A percentile compares a stretch with the other conserved stretches of the same genome.
phyloP scores from a whole-genome alignment of 2,797 vertebrate species.

The Clarias platycephalus region DNA sequence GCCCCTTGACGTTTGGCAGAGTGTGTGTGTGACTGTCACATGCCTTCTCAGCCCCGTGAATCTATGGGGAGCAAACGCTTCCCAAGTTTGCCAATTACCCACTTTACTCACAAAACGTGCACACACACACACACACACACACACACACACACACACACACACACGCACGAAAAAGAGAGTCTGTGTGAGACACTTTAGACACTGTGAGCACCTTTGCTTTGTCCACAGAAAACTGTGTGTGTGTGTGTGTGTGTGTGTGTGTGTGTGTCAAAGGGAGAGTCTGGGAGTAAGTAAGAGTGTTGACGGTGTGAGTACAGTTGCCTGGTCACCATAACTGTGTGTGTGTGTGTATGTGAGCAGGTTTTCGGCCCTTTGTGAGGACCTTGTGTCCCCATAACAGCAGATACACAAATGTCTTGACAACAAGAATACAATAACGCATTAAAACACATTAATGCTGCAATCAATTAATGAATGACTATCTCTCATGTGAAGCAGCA shows the following conservation, averaged over 20 bases:
- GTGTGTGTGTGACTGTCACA: constrained; percentile 64
- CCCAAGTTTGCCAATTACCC: constrained; percentile 58
- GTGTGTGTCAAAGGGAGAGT: neutral
- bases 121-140: constrained; percentile 38
- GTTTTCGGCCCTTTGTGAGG: neutral
- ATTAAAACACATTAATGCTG: too few species aligned
- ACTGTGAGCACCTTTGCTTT: neutral
- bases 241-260: neutral
- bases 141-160: neutral
- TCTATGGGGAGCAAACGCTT: constrained; percentile 55
- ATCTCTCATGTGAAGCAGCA: too few species aligned
- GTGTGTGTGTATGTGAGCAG: neutral
- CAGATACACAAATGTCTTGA: neutral
- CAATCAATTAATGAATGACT: too few species aligned
- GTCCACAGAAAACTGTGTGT: neutral
- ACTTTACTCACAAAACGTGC: constrained; percentile 42
- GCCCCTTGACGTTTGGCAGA: constrained; percentile 65
- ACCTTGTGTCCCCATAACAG: neutral
- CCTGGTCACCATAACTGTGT: neutral
- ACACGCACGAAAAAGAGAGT: neutral
- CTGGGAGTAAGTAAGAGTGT: neutral
- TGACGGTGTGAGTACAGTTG: neutral
- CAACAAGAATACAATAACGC: too few species aligned
- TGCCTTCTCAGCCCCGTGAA: constrained; percentile 64
- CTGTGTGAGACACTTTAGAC: neutral